Evolutionary conservation across 2,888 invertebrate species (phyloP).

Genomic region (Tiphia femorata): DNA sequence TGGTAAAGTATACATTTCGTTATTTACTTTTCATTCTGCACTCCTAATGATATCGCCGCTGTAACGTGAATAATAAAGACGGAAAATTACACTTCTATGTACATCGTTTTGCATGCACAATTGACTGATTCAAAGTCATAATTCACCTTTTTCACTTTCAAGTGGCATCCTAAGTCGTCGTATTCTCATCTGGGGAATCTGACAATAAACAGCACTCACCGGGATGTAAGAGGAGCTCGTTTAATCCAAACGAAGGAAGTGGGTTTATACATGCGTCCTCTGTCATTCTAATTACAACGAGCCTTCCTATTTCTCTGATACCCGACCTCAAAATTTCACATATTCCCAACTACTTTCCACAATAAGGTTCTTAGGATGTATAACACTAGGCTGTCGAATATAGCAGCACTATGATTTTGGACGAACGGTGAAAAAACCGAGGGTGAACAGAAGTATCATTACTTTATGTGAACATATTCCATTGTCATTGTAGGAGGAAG

Average conservation of each 20-base stretch:
- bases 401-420: conserved; percentile 61
- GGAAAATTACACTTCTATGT: conserved; percentile 19
- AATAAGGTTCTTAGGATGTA: conserved; percentile 61
- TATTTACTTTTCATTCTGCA: conserved; percentile 33
- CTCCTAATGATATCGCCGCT: conserved; percentile 21
- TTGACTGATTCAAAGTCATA: conserved; percentile 40
- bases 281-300: conserved; percentile 39
- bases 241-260: conserved; percentile 35
- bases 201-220: conserved; percentile 41
- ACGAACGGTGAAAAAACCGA: conserved; percentile 57
- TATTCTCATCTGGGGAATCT: conserved; percentile 42
- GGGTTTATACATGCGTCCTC: conserved; percentile 38
- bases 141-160: conserved; percentile 42
- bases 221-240: conserved; percentile 37
- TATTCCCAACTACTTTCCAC: conserved; percentile 47
- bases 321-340: conserved; percentile 43
- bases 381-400: conserved; percentile 60
- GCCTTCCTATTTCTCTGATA: conserved; percentile 54
- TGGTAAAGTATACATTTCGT: conserved; percentile 19
- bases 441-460: conserved; percentile 52
- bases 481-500: conserved; percentile 90
- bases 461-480: conserved; percentile 59
- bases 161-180: conserved; percentile 42
- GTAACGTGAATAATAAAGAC: conserved; percentile 24
- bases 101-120: conserved; percentile 45